Evolutionary conservation across 2,113 vertebrate genomes (phyloP), one percentile per base, ranked within the genome.

Genomic region (Capreolus pygargus): DNA sequence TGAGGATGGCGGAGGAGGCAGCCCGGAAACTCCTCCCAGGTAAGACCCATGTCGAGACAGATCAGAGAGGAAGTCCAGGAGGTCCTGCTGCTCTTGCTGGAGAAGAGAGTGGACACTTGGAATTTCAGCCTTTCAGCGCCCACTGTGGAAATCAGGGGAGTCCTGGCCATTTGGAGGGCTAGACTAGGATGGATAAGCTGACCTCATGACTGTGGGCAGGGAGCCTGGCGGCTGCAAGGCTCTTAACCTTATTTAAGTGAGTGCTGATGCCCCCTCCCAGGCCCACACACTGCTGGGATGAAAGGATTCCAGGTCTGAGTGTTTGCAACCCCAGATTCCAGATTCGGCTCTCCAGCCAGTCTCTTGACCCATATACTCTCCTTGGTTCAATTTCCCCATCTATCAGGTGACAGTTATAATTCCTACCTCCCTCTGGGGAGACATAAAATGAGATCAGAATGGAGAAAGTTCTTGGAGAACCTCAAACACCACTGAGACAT

Each of bases 1-100:
- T 99, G 91, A 99, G 99, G 91, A 99, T 99, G 99, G 99, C 99
- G 0, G 99, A 99, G 97, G 99, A 99, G 54, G 99, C 99, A 1
- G 99, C 99, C 97, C 99, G 99, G 19, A 99, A 99, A 86, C 99
- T 99, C 52, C 99, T 99, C 43, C 99, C 99, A 60, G 99, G 99
- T 99, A 98, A 97, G 98, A 47, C 14, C 57, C n/a, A 45, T 47
- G 5, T 27, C 17, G 36, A 57, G 30, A 13, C 81, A 47, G 60
- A 33, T 45, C 2, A 74, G 60, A 92, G 70, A 33, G 28, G 47
- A 70, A 67, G 50, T 76, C 36, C 16, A 21, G 23, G 9, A 61
- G 36, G 30, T 54, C 43, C 45, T 50, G 4, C 70, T 74, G 64
- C 30, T 52, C 30, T 84, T n/a, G 7, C 45, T 89, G 55, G 43